These are phyloP conservation scores for Sibirionetta formosa DNA, from an alignment of 2,797 vertebrate genomes.

Conservation along the genomic window DNA sequence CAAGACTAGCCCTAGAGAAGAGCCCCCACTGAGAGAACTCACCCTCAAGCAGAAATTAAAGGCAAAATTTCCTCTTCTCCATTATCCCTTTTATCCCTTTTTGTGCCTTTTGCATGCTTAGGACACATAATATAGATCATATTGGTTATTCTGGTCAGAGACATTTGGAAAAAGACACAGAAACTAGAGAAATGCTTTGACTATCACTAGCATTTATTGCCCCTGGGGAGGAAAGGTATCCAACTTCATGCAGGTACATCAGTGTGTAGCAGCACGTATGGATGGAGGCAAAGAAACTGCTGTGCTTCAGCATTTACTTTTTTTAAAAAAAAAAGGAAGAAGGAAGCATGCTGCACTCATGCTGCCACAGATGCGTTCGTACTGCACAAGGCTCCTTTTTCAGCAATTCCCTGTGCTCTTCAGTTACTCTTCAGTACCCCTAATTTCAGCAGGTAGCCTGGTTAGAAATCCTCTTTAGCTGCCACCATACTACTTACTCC, in stretches of 20 bases:
- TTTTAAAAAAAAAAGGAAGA: background rate
- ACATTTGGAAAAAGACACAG: background rate
- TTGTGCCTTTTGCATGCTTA: background rate
- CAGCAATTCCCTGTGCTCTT: background rate
- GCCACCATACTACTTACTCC: background rate
- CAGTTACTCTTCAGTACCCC: background rate
- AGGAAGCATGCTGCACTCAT: background rate
- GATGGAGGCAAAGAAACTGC: background rate
- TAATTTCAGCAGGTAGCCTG: background rate
- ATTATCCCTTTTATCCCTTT: background rate
- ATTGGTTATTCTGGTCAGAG: background rate
- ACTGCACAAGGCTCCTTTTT: background rate
- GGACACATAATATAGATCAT: background rate
- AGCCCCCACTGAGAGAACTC: background rate
- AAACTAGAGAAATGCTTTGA: background rate
- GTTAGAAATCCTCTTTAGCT: background rate
- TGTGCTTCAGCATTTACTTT: background rate
- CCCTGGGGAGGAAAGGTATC: background rate
- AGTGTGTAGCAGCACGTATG: background rate
- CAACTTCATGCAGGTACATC: background rate
- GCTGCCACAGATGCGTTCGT: fast-evolving
- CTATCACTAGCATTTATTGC: background rate
- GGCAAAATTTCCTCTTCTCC: background rate
- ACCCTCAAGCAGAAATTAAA: background rate
- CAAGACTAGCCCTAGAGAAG: background rate